Evolutionary conservation across 2,113 vertebrate genomes (phyloP).

Genomic region (Zosterops japonicus): DNA sequence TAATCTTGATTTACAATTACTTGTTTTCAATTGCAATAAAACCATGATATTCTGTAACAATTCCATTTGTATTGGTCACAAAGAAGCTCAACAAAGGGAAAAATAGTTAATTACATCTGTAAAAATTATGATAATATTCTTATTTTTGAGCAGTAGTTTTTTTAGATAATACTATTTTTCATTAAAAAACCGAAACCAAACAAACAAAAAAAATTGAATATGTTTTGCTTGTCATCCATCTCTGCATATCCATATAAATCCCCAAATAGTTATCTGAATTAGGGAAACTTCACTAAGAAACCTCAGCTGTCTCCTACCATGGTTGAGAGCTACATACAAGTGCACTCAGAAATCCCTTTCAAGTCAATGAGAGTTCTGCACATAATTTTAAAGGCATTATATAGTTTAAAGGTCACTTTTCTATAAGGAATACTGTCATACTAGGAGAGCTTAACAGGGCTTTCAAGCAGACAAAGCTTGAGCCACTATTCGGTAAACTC

Average conservation of each 20-base stretch:
- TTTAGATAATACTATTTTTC: background rate
- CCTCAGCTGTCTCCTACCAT: background rate
- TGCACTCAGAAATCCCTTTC: background rate
- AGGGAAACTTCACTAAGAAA: background rate
- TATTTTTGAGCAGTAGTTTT: background rate
- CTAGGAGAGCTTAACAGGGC: background rate
- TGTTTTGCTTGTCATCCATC: background rate
- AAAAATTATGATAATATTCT: background rate
- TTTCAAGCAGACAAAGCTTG: background rate
- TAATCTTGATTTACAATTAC: background rate
- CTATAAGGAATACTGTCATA: background rate
- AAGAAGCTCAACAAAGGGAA: background rate
- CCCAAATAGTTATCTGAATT: background rate
- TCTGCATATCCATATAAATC: background rate
- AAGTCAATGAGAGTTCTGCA: background rate
- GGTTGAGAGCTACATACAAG: background rate
- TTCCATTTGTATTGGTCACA: background rate
- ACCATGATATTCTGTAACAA: background rate
- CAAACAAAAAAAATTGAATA: background rate
- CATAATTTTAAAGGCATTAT: background rate
- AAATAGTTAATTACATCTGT: background rate
- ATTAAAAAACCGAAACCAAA: background rate
- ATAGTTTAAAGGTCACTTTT: background rate
- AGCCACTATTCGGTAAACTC: background rate
- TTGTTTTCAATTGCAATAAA: background rate